Base-by-base conservation (phyloP, 2,888 invertebrate genomes). In the Colostygia pectinataria region DNA sequence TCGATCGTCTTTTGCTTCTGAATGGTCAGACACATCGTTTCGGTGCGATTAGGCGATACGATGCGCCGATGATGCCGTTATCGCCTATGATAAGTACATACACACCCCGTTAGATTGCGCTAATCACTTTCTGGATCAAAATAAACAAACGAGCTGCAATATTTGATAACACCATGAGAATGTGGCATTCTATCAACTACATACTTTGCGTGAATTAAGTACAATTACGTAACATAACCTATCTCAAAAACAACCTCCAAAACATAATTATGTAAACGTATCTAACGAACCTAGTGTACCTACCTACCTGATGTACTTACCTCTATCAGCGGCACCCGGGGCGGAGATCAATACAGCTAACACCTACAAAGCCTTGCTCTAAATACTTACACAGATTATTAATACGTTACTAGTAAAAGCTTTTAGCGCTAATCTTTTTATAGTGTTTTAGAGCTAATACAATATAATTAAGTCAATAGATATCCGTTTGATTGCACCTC, bases 111-210 rank as follows among this genome's bases (percentile, higher is more conserved):
- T 58, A 51, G 59, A 68, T 71, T 63, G 57, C 45, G 66, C 53
- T 59, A 57, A 63, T 63, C 56, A 66, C 59, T 71, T 67, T 65
- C 65, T 66, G 68, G 72, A 74, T 72, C 71, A 65, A 57, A 59
- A 57, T 60, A 65, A 68, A 71, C 65, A 63, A 68, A 56, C 51
- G 46, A 54, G 57, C 70, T 68, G 65, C 61, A 46, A 43, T 57
- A 38, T 47, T 63, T 65, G 63, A 29, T 29, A 29, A 20, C 39
- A 29, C n/a, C n/a, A n/a, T n/a, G n/a, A n/a, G n/a, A n/a, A n/a
- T n/a, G n/a, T n/a, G n/a, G n/a, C n/a, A n/a, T n/a, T n/a, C n/a
- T n/a, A n/a, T n/a, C n/a, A n/a, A n/a, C n/a, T n/a, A n/a, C n/a
- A n/a, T n/a, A n/a, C n/a, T n/a, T n/a, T n/a, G n/a, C n/a, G n/a